Evolutionary conservation across 1,140 invertebrate species (phyloP).

Genomic region (Ylistrum balloti): DNA sequence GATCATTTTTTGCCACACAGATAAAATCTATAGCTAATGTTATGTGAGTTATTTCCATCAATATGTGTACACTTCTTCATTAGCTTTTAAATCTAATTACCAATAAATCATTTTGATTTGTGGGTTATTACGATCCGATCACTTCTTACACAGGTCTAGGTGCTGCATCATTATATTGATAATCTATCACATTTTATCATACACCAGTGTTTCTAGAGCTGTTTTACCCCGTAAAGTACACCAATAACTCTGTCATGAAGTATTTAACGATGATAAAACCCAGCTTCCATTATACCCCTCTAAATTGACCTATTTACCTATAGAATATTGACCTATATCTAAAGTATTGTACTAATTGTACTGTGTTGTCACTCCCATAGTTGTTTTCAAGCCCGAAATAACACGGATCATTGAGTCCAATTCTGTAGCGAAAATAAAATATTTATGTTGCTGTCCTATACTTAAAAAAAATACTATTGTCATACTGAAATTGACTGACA

Average conservation of each 20-base stretch:
- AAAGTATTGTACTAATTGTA: neutral
- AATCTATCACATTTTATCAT: neutral
- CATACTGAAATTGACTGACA: neutral
- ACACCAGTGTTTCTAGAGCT: neutral
- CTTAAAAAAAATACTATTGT: neutral
- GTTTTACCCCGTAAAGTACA: neutral
- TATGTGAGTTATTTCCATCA: too few relatives aligned
- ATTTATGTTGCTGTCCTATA: neutral
- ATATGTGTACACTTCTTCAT: neutral
- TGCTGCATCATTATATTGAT: neutral
- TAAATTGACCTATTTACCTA: too few relatives aligned
- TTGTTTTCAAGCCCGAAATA: neutral
- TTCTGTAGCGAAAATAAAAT: neutral
- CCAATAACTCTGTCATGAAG: neutral
- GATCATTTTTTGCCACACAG: too few relatives aligned
- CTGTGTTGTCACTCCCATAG: neutral
- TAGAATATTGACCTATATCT: neutral
- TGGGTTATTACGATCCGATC: neutral
- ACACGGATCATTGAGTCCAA: slow-evolving; percentile 13
- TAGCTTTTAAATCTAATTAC: neutral
- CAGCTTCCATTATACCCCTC: neutral
- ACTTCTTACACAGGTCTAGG: neutral
- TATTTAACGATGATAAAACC: neutral
- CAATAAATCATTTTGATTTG: neutral
- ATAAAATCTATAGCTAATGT: too few relatives aligned